Evolutionary conservation across 2,888 invertebrate species (phyloP).

Genomic region (Norana najaformis): DNA sequence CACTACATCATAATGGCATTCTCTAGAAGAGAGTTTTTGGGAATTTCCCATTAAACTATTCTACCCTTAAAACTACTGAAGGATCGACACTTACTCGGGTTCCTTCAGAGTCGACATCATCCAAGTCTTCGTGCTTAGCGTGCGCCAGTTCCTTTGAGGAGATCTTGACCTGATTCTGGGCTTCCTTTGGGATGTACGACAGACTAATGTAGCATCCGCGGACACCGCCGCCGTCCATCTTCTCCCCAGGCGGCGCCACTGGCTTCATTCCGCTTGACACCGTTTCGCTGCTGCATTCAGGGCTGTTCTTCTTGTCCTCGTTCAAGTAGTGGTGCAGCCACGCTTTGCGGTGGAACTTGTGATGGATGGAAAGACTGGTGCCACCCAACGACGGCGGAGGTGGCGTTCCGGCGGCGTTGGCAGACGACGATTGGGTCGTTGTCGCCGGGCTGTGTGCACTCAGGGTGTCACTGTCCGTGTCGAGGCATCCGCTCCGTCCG

Average conservation of each 20-base stretch:
- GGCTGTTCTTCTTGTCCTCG: constrained; percentile 20
- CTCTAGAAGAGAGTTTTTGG: too few relatives aligned
- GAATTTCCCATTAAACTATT: too few relatives aligned
- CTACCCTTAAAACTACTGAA: neutral
- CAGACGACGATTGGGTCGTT: neutral
- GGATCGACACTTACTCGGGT: neutral
- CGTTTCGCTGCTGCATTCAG: neutral
- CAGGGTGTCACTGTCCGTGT: constrained; percentile 22
- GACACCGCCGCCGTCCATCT: neutral
- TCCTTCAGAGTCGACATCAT: neutral
- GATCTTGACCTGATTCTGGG: constrained; percentile 18
- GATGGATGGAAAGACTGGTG: neutral
- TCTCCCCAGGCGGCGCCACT: neutral
- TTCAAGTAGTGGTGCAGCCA: constrained; percentile 22
- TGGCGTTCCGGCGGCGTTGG: neutral
- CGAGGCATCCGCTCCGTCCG: neutral
- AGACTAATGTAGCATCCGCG: constrained; percentile 21
- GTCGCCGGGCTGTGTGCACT: neutral
- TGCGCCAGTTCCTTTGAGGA: neutral
- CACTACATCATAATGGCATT: too few relatives aligned
- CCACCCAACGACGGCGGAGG: neutral
- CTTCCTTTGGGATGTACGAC: constrained; percentile 19
- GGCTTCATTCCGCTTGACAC: neutral
- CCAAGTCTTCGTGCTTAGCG: neutral
- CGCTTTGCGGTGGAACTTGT: constrained; percentile 18